Conservation (phyloP, 2,113 vertebrate species). For the Pedionomus torquatus region DNA sequence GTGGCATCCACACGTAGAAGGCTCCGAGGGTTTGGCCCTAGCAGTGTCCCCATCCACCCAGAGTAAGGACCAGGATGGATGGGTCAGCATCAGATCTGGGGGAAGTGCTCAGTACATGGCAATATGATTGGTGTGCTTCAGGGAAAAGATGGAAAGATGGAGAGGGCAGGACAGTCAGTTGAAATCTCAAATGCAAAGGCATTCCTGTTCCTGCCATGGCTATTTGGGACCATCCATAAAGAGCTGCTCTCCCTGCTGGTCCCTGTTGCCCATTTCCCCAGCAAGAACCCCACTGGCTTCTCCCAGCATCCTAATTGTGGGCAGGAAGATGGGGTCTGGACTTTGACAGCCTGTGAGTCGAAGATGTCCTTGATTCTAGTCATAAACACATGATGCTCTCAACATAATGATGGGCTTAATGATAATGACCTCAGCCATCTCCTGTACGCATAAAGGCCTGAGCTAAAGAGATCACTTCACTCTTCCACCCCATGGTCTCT, state of each 20-base stretch:
- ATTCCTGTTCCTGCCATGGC: neutral
- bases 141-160: neutral
- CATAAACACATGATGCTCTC: neutral
- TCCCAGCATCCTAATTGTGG: neutral
- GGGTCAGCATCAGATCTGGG: neutral
- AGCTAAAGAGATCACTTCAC: neutral
- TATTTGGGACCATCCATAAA: neutral
- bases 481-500: neutral
- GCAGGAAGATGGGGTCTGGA: neutral
- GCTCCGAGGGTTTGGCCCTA: neutral
- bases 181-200: neutral
- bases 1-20: accelerated
- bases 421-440: neutral
- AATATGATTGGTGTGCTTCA: neutral
- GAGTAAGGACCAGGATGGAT: neutral
- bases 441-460: neutral
- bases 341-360: neutral
- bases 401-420: neutral
- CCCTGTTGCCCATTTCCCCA: neutral
- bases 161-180: neutral
- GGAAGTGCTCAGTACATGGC: too few species aligned
- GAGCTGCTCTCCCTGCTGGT: neutral
- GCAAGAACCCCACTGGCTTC: neutral
- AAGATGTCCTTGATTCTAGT: neutral
- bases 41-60: neutral